phyloP scores from a whole-genome alignment of 1,140 invertebrate species.

The Odontomachus brunneus region DNA sequence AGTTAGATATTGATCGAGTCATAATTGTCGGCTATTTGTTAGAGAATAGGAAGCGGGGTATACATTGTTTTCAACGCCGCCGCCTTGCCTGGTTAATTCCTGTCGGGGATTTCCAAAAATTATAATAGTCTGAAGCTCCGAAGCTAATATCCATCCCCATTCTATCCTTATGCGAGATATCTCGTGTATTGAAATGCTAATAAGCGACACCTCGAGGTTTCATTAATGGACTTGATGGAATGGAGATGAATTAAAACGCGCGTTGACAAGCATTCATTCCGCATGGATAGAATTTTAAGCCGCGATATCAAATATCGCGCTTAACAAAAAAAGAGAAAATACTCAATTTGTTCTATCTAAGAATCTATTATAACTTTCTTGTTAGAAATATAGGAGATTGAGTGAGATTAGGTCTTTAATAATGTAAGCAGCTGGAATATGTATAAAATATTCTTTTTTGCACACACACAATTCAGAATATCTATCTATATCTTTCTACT shows the following conservation, averaged over 20 bases:
- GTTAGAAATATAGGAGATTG: background rate
- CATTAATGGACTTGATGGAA: background rate
- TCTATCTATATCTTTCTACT: background rate
- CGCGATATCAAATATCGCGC: background rate
- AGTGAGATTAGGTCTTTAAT: background rate
- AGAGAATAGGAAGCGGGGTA: background rate
- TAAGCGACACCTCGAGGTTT: background rate
- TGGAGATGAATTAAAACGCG: background rate
- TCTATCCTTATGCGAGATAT: background rate
- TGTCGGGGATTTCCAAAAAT: background rate
- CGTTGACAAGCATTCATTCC: slow-evolving; percentile 16
- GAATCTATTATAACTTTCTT: background rate
- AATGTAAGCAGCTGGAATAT: background rate
- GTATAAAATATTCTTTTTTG: no score
- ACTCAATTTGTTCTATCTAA: background rate
- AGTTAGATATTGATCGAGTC: background rate
- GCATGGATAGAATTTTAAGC: background rate
- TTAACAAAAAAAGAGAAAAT: slow-evolving; percentile 5
- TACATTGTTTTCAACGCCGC: background rate
- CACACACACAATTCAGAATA: no score
- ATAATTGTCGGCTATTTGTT: background rate
- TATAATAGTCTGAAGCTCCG: background rate
- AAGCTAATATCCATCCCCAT: background rate
- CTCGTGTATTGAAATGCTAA: background rate
- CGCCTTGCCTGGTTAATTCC: background rate